Percentiles rank a stretch among this genome's conserved stretches.
Evolutionary conservation across 2,888 invertebrate species (phyloP).

Genomic region (Zootermopsis nevadensis): DNA sequence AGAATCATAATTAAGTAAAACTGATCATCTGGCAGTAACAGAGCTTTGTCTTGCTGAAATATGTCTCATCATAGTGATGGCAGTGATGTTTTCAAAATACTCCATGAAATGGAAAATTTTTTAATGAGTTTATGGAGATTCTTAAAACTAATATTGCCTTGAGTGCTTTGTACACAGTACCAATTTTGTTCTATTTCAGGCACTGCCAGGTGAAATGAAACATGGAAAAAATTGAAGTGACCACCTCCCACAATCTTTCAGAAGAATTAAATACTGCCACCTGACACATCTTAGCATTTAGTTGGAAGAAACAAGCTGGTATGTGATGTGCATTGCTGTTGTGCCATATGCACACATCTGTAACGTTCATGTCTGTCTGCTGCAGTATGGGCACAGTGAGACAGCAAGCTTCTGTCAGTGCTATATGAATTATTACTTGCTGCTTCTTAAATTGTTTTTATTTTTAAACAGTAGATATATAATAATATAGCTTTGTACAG

Average conservation of each 20-base stretch:
- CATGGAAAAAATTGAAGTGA: slow-evolving; percentile 28
- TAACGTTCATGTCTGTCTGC: slow-evolving; percentile 34
- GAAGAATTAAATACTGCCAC: slow-evolving; percentile 45
- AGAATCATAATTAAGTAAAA: too few relatives aligned
- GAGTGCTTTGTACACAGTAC: too few relatives aligned
- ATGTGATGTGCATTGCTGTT: slow-evolving; percentile 34
- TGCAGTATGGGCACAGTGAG: slow-evolving; percentile 35
- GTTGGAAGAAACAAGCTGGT: slow-evolving; percentile 37
- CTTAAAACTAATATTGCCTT: too few relatives aligned
- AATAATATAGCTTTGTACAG: slow-evolving; percentile 53
- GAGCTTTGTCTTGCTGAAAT: too few relatives aligned
- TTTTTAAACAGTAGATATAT: slow-evolving; percentile 48
- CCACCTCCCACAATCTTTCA: slow-evolving; percentile 25
- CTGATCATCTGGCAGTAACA: too few relatives aligned
- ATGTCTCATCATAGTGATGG: too few relatives aligned
- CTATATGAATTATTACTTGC: slow-evolving; percentile 35
- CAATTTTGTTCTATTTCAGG: slow-evolving; percentile 28
- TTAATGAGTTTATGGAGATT: too few relatives aligned
- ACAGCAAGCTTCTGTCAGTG: slow-evolving; percentile 40
- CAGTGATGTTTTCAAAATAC: too few relatives aligned
- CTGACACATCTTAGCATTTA: slow-evolving; percentile 40
- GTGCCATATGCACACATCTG: slow-evolving; percentile 35
- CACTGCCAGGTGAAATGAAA: slow-evolving; percentile 34
- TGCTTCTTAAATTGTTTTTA: slow-evolving; percentile 47
- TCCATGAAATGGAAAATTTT: too few relatives aligned